Percentiles rank a stretch among this genome's conserved stretches.
phyloP scores from a whole-genome alignment of 2,888 invertebrate species.

The Himalopsyche anomala region DNA sequence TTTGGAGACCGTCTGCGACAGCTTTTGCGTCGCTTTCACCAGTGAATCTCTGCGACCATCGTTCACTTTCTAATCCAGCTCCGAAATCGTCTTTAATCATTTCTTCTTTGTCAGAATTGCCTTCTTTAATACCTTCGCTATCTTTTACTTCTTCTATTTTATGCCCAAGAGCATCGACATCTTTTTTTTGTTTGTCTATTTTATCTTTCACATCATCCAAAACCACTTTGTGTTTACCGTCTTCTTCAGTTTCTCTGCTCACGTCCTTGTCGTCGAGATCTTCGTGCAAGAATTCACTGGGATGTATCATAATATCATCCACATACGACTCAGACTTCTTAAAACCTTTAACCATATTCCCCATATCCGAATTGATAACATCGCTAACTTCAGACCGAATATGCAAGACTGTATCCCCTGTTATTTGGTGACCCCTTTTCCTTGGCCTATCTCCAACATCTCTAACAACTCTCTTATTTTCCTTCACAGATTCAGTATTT shows the following conservation, averaged over 20 bases:
- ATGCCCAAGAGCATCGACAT: not conserved
- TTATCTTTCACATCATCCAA: conserved; percentile 9
- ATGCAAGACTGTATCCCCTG: conserved; percentile 62
- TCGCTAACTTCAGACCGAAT: conserved; percentile 60
- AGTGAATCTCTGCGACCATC: not conserved
- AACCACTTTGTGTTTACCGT: not conserved
- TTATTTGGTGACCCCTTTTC: conserved; percentile 45
- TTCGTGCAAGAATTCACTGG: conserved; percentile 58
- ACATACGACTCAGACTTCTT: conserved; percentile 55
- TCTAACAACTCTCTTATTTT: not conserved
- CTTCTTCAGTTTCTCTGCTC: not conserved
- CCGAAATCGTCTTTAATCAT: conserved; percentile 23
- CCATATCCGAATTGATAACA: conserved; percentile 62
- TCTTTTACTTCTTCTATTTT: not conserved
- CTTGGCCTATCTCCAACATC: conserved; percentile 1
- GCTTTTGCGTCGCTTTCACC: not conserved
- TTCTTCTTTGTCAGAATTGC: not conserved
- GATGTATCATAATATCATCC: conserved; percentile 61
- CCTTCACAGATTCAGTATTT: not conserved
- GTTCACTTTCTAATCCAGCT: not conserved
- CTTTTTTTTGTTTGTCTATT: not conserved
- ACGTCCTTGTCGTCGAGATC: not conserved
- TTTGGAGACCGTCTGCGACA: not conserved
- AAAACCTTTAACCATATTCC: not conserved
- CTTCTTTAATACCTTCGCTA: not conserved